Evolutionary conservation across 1,140 invertebrate genomes (phyloP), one percentile per base, ranked within the genome.

Genomic region (Papilio xuthus): DNA sequence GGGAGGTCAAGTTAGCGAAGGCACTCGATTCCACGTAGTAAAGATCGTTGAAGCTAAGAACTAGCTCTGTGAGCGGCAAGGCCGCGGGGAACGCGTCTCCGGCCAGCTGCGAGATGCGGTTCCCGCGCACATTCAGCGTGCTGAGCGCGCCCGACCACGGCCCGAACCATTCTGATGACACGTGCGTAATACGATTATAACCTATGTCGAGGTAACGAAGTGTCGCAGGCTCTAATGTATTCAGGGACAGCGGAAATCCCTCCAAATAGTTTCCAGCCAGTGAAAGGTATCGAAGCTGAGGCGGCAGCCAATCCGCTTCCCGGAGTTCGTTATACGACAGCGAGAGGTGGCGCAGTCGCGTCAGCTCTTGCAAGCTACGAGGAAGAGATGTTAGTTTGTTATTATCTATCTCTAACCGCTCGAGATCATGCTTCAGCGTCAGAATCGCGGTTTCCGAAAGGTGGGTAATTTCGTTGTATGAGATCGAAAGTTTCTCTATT

Each of bases 41-140:
- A 20, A 98, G 93, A 82, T 97, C 96, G 89, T 98, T 98, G 88
- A 98, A 98, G 73, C 97, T 97, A 12, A 98, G 90, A 85, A 97
- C 97, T 0, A 98, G 95, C 89, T 98, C 97, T 78, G 96, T 96
- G 32, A 98, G 92, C 79, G 96, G 95, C 2, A 95, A 94, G 10
- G 96, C 94, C 0, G 96, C 94, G 67, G 94, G 94, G 87, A 98
- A 98, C 13, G 96, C 95, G 32, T 96, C 95, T 15, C 95, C 89
- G 78, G 95, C 95, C 2, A 98, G 89, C 83, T 95, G 95, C 0
- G 95, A 96, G 6, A 98, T 95, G 73, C 96, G 95, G 86, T 98
- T 98, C 86, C 97, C 98, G 1, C 97, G 95, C 28, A 98, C 89
- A 13, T 97, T 94, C 1, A 98, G 94, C 20, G 97, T 98, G 79